phyloP scores from a whole-genome alignment of 30 jellyfish, hydroid and myxozoan species.

The Hydractinia echinata region DNA sequence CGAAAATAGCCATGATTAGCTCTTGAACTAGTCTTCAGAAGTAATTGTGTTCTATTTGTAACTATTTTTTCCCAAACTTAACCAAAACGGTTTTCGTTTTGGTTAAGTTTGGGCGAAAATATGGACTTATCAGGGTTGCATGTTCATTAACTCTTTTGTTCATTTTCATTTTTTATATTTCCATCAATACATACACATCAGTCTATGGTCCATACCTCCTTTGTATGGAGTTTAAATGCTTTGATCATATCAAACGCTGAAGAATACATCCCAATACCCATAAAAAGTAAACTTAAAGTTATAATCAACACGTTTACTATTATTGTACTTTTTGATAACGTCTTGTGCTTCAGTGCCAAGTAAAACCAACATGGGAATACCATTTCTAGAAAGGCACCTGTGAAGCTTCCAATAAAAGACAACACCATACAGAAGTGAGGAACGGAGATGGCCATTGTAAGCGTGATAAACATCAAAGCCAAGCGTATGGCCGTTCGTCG shows the following conservation, averaged over 20 bases:
- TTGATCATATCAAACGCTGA: slow-evolving; percentile 10
- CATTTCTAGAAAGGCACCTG: slow-evolving; percentile 56
- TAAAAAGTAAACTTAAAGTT: neutral
- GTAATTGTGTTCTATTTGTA: no score
- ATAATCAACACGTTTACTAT: neutral
- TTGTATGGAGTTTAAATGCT: slow-evolving; percentile 16
- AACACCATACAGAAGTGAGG: slow-evolving; percentile 75
- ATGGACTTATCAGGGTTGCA: no score
- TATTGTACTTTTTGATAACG: neutral
- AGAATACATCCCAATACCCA: slow-evolving; percentile 14
- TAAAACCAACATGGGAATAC: slow-evolving; percentile 59
- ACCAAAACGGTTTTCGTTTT: no score
- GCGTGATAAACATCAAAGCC: slow-evolving; percentile 23
- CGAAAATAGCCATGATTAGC: no score
- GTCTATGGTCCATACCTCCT: slow-evolving; percentile 19
- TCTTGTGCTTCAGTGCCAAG: slow-evolving; percentile 25
- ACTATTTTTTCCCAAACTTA: no score
- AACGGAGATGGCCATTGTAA: slow-evolving; percentile 45
- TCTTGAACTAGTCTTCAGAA: no score
- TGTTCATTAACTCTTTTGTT: no score
- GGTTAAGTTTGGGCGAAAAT: no score
- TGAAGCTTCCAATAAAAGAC: slow-evolving; percentile 66
- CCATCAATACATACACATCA: neutral
- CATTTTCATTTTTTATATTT: no score
- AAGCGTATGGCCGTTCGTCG: neutral